phyloP scores from a whole-genome alignment of 1,140 invertebrate species.

The Tribolium madens region DNA sequence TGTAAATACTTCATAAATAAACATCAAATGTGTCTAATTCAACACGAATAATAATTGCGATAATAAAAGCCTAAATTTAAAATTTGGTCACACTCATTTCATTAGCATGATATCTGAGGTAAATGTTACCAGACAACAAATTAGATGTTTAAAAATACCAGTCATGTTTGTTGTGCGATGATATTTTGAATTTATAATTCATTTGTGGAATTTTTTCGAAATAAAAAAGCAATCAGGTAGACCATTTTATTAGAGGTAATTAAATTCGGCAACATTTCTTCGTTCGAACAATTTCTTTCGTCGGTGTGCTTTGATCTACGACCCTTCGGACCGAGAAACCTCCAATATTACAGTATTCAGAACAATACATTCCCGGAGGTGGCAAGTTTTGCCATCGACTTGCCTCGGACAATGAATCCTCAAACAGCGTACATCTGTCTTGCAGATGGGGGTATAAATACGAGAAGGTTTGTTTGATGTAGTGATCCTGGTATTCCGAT shows the following conservation, averaged over 20 bases:
- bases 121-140: no score
- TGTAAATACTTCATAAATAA: no score
- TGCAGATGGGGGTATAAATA: conserved; percentile 56
- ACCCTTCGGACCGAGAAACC: conserved; percentile 59
- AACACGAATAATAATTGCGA: no score
- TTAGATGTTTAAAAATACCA: no score
- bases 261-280: conserved; percentile 1
- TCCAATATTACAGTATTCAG: conserved; percentile 64
- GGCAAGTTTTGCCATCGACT: conserved; percentile 60
- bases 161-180: no score
- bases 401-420: conserved; percentile 52
- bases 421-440: conserved; percentile 51
- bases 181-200: neutral
- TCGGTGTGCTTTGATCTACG: conserved; percentile 50
- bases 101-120: no score
- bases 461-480: conserved; percentile 54
- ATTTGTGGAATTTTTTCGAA: neutral
- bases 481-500: conserved; percentile 57
- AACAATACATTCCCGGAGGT: conserved; percentile 64
- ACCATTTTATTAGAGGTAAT: neutral
- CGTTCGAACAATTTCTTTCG: conserved; percentile 11
- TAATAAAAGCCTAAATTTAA: no score
- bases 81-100: no score
- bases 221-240: neutral
- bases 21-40: no score